Evolutionary conservation across 2,113 vertebrate species (phyloP).

Genomic region (Ceyx cyanopectus): DNA sequence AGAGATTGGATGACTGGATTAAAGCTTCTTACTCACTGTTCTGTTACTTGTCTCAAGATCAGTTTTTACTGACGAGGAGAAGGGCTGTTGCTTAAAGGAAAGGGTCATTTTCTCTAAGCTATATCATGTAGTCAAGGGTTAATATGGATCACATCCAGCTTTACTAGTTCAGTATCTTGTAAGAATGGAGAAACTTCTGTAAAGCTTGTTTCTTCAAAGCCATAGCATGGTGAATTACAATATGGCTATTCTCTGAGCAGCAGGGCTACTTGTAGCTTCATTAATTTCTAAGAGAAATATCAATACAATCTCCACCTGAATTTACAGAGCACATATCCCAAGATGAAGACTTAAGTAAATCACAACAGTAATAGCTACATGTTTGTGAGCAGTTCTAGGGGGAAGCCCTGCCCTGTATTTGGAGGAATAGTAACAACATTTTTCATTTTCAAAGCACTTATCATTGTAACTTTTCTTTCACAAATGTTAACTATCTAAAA

Average conservation of each 20-base stretch:
- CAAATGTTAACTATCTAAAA: not conserved
- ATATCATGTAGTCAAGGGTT: not conserved
- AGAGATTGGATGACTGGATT: not conserved
- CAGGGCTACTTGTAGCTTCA: not conserved
- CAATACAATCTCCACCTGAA: constrained; percentile 11
- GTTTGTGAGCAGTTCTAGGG: not conserved
- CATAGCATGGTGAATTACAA: not conserved
- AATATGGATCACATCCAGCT: not conserved
- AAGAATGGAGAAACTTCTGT: not conserved
- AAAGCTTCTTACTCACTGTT: not conserved
- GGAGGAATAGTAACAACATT: not conserved
- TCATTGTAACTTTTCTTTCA: not conserved
- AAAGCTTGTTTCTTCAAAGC: not conserved
- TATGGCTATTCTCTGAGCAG: not conserved
- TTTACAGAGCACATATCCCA: not conserved
- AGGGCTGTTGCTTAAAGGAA: not conserved
- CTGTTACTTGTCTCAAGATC: not conserved
- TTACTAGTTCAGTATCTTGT: not conserved
- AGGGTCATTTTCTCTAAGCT: not conserved
- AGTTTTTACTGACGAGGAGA: rapidly evolving
- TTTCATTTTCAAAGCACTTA: constrained; percentile 30
- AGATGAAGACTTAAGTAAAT: constrained; percentile 5
- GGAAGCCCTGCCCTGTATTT: not conserved
- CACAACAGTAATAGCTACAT: not conserved
- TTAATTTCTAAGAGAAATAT: constrained; percentile 33